A percentile compares a stretch with the other conserved stretches of the same genome.
phyloP scores from a whole-genome alignment of 2,888 invertebrate genomes.

The Sinelater perroti region DNA sequence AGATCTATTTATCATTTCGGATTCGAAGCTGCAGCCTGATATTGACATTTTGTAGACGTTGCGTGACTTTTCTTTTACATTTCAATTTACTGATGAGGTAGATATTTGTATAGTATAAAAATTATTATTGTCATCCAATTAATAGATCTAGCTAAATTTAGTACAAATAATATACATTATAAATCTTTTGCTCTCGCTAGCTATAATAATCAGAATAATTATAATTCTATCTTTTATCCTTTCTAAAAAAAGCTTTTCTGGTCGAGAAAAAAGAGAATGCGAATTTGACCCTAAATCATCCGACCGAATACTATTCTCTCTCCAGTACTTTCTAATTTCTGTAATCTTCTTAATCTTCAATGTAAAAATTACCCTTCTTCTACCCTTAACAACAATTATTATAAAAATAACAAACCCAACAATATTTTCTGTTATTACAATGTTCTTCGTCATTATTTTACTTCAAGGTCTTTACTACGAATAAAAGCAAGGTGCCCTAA shows the following conservation, averaged over 20 bases:
- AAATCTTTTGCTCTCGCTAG: slow-evolving; percentile 20
- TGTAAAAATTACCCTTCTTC: slow-evolving; percentile 73
- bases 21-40: too few species aligned
- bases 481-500: too few species aligned
- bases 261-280: slow-evolving; percentile 76
- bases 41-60: slow-evolving; percentile 73
- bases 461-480: too few species aligned
- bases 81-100: slow-evolving; percentile 76
- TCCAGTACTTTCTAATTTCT: slow-evolving; percentile 73
- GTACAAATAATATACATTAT: slow-evolving; percentile 68
- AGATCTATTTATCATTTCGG: slow-evolving; percentile 63
- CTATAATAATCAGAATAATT: slow-evolving; percentile 55
- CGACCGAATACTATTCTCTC: slow-evolving; percentile 71
- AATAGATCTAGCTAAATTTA: slow-evolving; percentile 69
- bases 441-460: too few species aligned
- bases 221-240: slow-evolving; percentile 63
- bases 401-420: too few species aligned
- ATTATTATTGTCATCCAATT: slow-evolving; percentile 79
- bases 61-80: slow-evolving; percentile 70
- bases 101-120: too few species aligned
- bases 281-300: too few species aligned
- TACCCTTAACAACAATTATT: slow-evolving; percentile 72
- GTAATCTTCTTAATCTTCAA: slow-evolving; percentile 79
- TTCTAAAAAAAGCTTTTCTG: slow-evolving; percentile 66
- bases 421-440: too few species aligned